These are phyloP conservation scores for Corydoras maculifer DNA, from an alignment of 2,113 vertebrate genomes.

Conservation along the genomic window DNA sequence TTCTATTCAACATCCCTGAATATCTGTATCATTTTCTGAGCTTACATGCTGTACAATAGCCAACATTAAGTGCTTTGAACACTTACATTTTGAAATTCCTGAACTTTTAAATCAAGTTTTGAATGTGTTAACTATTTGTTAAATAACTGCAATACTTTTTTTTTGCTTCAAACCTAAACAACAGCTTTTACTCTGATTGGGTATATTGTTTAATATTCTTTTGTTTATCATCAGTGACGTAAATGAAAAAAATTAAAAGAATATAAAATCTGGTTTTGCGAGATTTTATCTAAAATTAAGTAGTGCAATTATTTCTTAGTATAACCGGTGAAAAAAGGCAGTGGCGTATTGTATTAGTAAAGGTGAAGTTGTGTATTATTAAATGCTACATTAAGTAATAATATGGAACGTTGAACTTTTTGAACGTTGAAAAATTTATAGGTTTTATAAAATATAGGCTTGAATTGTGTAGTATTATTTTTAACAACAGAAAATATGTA, in stretches of 20 bases:
- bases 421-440: not conserved
- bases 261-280: no score
- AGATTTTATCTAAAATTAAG: no score
- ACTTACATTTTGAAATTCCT: not conserved
- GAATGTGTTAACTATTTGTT: no score
- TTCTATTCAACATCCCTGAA: slow-evolving; percentile 39
- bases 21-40: slow-evolving; percentile 20
- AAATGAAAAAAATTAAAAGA: no score
- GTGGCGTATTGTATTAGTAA: slow-evolving; percentile 6
- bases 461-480: slow-evolving; percentile 19
- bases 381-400: not conserved
- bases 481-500: slow-evolving; percentile 25
- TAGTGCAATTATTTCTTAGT: slow-evolving; percentile 1
- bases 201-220: no score
- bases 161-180: no score
- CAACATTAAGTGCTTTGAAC: slow-evolving; percentile 17
- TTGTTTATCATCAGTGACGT: no score
- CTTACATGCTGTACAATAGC: slow-evolving; percentile 22
- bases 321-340: slow-evolving; percentile 21
- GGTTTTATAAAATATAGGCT: slow-evolving; percentile 12
- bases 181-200: no score
- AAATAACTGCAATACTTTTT: no score
- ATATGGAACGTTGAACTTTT: not conserved
- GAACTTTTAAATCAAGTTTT: not conserved
- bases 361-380: slow-evolving; percentile 10